A percentile compares a stretch with the other conserved stretches of the same genome.
Conservation (phyloP, 2,888 invertebrate species). For the Dolichopus griseipennis region DNA sequence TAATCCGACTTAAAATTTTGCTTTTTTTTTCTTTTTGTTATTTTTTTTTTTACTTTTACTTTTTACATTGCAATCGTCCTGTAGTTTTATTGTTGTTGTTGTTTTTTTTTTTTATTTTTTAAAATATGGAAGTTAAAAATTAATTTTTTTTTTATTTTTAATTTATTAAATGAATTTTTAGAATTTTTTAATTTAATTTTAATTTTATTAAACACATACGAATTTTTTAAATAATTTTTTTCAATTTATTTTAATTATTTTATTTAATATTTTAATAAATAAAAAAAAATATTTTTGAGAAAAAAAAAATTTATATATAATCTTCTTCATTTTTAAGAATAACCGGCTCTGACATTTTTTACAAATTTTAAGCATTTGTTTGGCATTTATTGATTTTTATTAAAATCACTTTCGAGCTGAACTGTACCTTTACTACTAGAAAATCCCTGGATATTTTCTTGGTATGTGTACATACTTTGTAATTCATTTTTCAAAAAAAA, state of each 20-base stretch:
- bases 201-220: not conserved
- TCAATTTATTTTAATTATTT: no score
- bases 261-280: not conserved
- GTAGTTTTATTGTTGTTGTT: no score
- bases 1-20: not conserved
- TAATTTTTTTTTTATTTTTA: not conserved
- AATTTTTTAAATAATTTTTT: no score
- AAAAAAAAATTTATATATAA: not conserved
- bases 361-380: constrained; percentile 9
- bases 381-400: constrained; percentile 12
- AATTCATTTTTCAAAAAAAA: no score
- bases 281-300: not conserved
- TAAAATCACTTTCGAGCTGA: constrained; percentile 12
- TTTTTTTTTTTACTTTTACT: not conserved
- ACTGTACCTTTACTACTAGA: constrained; percentile 13
- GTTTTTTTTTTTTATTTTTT: no score
- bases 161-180: not conserved
- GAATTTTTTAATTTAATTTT: not conserved
- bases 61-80: not conserved
- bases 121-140: no score
- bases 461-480: not conserved
- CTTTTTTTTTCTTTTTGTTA: not conserved
- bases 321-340: not conserved
- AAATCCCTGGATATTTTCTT: constrained; percentile 12
- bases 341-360: constrained; percentile 3